Evolutionary conservation across 53 echinoderm and acorn worm genomes (phyloP).

Genomic region (Paracentrotus lividus): DNA sequence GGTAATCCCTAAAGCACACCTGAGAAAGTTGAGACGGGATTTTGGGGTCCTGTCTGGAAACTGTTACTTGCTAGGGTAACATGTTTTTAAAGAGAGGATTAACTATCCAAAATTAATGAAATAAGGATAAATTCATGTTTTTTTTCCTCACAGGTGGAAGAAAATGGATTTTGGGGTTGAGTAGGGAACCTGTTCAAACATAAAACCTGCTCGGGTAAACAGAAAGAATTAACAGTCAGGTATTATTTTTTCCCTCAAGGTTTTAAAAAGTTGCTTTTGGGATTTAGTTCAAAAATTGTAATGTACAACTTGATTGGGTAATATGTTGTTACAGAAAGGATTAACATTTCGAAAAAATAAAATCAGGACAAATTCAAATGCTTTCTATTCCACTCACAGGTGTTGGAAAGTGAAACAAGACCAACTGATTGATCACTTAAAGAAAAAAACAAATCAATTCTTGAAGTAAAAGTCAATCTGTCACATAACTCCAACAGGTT

Average conservation of each 20-base stretch:
- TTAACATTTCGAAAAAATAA: constrained; percentile 32
- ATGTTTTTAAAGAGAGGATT: neutral
- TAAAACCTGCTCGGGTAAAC: neutral
- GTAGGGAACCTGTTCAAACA: neutral
- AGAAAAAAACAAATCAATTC: neutral
- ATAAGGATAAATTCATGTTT: neutral
- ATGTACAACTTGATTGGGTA: neutral
- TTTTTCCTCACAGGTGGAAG: neutral
- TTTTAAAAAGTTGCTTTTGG: too few species aligned
- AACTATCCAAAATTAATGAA: constrained; percentile 45
- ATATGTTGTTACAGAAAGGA: neutral
- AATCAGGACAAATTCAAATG: neutral
- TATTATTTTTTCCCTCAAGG: too few species aligned
- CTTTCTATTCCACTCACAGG: neutral
- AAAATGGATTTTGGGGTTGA: too few species aligned
- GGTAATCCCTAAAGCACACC: constrained; percentile 57
- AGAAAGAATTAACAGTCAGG: neutral
- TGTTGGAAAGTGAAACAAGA: neutral
- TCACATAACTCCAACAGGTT: neutral
- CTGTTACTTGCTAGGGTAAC: neutral
- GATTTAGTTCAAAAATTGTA: neutral
- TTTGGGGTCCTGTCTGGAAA: neutral
- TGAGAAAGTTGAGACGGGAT: constrained; percentile 24
- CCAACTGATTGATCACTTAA: neutral
- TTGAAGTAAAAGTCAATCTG: neutral